A percentile compares a stretch with the other conserved stretches of the same genome.
Evolutionary conservation across 2,888 invertebrate genomes (phyloP).

Genomic region (Gryllus longicercus): DNA sequence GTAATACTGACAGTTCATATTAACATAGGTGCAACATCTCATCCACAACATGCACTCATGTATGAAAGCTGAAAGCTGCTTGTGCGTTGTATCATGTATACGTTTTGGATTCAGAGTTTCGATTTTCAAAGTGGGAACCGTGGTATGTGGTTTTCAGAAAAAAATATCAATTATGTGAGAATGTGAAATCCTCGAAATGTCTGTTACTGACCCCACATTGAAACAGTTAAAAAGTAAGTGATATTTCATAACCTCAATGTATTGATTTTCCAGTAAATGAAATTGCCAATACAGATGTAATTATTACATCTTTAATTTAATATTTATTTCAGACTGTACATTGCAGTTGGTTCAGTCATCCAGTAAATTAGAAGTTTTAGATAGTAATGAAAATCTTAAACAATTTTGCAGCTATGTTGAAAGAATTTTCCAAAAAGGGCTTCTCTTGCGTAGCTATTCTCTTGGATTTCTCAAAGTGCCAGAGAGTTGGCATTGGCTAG

Average conservation of each 20-base stretch:
- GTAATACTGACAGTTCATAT: no score
- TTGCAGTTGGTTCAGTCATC: constrained; percentile 44
- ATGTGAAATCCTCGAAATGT: constrained; percentile 46
- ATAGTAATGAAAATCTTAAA: constrained; percentile 50
- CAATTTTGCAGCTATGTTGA: constrained; percentile 56
- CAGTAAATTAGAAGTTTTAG: constrained; percentile 47
- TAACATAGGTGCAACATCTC: no score
- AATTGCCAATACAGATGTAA: no score
- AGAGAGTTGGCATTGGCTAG: constrained; percentile 56
- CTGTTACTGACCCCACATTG: constrained; percentile 57
- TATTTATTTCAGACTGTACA: constrained; percentile 46
- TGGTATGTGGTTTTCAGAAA: neutral
- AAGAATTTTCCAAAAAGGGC: constrained; percentile 56
- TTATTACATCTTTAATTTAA: neutral
- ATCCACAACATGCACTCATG: no score
- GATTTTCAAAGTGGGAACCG: no score
- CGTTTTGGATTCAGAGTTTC: no score
- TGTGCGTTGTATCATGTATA: no score
- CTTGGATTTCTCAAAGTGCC: constrained; percentile 48
- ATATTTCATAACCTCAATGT: no score
- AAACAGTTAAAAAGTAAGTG: constrained; percentile 58
- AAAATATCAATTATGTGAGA: neutral
- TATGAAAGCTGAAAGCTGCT: no score
- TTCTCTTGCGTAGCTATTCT: constrained; percentile 47
- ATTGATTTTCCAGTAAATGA: no score